Percentiles rank a stretch among this genome's conserved stretches.
These are phyloP conservation scores for Pardosa pseudoannulata DNA, from an alignment of 2,888 invertebrate species.

Conservation along the genomic window DNA sequence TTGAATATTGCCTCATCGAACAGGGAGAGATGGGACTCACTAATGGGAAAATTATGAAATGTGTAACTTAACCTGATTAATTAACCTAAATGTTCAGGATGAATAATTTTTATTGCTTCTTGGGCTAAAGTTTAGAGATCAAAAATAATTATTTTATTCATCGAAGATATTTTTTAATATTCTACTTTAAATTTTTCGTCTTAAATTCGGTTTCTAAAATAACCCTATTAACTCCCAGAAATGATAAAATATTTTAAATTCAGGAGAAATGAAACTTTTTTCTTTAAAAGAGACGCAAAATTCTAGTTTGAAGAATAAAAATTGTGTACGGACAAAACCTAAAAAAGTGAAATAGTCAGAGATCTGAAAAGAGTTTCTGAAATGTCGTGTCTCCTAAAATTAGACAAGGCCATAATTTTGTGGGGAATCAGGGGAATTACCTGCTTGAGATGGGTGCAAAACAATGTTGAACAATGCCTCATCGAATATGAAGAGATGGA, in stretches of 20 bases:
- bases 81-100: not conserved
- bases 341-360: not conserved
- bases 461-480: not conserved
- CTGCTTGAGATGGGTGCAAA: not conserved
- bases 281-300: too few species aligned
- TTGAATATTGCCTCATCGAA: not conserved
- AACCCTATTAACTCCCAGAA: too few species aligned
- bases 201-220: too few species aligned
- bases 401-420: conserved; percentile 6
- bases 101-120: too few species aligned
- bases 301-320: too few species aligned
- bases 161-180: too few species aligned
- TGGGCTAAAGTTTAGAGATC: too few species aligned
- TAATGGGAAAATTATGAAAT: not conserved
- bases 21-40: not conserved
- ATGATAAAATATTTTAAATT: too few species aligned
- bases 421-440: not conserved
- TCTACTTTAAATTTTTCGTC: too few species aligned
- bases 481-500: not conserved
- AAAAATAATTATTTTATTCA: too few species aligned
- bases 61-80: not conserved
- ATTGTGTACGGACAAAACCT: not conserved
- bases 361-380: not conserved
- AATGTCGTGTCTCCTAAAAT: not conserved
- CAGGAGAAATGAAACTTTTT: too few species aligned